Base-by-base conservation (phyloP, 2,888 invertebrate genomes). In the Drosophila neotestacea region DNA sequence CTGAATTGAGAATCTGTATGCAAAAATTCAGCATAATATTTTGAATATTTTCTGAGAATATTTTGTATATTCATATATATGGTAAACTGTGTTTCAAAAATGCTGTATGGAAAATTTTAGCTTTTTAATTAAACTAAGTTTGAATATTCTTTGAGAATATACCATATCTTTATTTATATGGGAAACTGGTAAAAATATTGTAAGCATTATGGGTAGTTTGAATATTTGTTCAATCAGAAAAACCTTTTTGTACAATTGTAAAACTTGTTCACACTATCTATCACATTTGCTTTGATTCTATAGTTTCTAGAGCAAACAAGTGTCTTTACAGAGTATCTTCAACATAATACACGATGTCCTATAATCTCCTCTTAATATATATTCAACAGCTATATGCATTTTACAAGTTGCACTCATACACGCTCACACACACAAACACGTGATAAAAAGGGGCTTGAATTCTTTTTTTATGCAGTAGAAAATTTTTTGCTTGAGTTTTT, bases 371-470 rank as follows among this genome's bases (percentile, higher is more conserved):
- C 16, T 44, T 11, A 44, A 22, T 34, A 36, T 27, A 44, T 41
- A n/a, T 55, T 6, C 7, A 39, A 1, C 44, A 39, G 50, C 6
- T 39, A 59, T 60, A 39, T 72, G 76, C 69, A 72, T 22, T 68
- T 75, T 48, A 50, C 38, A 30, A 50, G 61, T 56, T 72, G 58
- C 71, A 75, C 41, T 38, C 48, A 34, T 56, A 70, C 50, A 59
- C 54, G 51, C 50, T 48, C 65, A 47, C 36, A 34, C 63, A 62
- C 44, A 46, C 58, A 46, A 10, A 67, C 73, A 66, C 63, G 61
- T 60, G 72, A 58, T 68, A 42, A 4, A 59, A 85, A 73, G 81
- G 84, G 86, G 67, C 83, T 81, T 58, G 39, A 58, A 47, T 32
- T 32, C 22, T 22, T 63, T 82, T 66, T 65, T 42, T 34, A 27